Conservation (phyloP, 1,140 invertebrate genomes). For the Saccostrea glomerata region DNA sequence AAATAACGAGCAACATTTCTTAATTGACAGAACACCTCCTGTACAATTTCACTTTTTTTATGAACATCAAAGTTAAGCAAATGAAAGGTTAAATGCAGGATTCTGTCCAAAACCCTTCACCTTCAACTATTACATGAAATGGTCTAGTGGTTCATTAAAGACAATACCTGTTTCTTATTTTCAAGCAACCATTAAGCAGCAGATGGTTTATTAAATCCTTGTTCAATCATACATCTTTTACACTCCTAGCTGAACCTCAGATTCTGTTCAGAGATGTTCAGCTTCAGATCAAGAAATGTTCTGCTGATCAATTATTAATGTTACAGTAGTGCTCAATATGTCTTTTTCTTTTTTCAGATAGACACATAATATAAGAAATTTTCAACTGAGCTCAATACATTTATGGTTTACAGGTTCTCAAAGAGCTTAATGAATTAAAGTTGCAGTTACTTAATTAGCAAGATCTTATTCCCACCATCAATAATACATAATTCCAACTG, state of each 20-base stretch:
- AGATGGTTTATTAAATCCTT: constrained; percentile 32
- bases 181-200: neutral
- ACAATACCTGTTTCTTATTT: constrained; percentile 14
- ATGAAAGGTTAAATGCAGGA: neutral
- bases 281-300: neutral
- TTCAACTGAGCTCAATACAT: neutral
- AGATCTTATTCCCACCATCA: no score
- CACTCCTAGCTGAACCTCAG: neutral
- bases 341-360: neutral
- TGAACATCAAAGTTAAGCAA: neutral
- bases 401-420: no score
- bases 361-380: neutral
- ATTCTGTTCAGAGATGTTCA: neutral
- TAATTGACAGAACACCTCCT: neutral
- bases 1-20: neutral
- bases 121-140: neutral
- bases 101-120: neutral
- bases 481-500: neutral
- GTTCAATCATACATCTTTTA: neutral
- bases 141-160: constrained; percentile 31
- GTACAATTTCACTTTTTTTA: neutral
- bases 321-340: neutral
- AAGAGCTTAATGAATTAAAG: no score
- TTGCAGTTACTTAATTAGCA: no score
- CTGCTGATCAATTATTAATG: constrained; percentile 2